A percentile compares a stretch with the other conserved stretches of the same genome.
Evolutionary conservation across 1,140 invertebrate genomes (phyloP).

Genomic region (Chironomus striatipennis): DNA sequence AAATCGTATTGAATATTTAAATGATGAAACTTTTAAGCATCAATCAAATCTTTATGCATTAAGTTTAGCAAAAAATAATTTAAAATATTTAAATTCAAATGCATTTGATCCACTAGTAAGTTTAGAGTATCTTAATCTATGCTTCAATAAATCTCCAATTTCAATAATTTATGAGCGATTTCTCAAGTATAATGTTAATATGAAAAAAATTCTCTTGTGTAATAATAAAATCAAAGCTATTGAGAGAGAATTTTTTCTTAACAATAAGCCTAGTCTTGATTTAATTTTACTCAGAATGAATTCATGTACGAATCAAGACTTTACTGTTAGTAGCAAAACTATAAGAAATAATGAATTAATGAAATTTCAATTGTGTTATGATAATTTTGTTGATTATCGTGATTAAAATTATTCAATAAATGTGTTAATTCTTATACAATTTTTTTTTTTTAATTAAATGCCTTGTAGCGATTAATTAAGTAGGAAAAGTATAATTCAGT

Average conservation of each 20-base stretch:
- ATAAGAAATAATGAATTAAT: neutral
- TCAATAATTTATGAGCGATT: neutral
- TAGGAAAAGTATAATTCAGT: neutral
- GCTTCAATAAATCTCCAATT: neutral
- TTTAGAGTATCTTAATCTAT: neutral
- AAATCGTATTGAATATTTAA: neutral
- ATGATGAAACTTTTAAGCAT: neutral
- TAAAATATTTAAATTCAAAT: neutral
- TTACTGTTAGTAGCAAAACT: neutral
- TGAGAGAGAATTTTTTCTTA: neutral
- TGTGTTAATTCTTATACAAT: no score
- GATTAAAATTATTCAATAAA: no score
- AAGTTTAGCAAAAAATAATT: neutral
- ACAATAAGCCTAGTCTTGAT: neutral
- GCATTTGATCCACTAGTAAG: neutral
- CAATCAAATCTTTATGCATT: neutral
- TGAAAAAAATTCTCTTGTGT: neutral
- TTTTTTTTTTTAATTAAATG: no score
- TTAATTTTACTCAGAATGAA: neutral
- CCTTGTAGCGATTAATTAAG: neutral
- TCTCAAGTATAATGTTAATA: neutral
- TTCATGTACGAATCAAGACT: neutral
- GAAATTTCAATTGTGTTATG: neutral
- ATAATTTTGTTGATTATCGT: neutral
- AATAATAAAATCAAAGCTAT: neutral